These are phyloP conservation scores for Thripadectes ignobilis DNA, from an alignment of 2,797 vertebrate species.

Conservation along the genomic window DNA sequence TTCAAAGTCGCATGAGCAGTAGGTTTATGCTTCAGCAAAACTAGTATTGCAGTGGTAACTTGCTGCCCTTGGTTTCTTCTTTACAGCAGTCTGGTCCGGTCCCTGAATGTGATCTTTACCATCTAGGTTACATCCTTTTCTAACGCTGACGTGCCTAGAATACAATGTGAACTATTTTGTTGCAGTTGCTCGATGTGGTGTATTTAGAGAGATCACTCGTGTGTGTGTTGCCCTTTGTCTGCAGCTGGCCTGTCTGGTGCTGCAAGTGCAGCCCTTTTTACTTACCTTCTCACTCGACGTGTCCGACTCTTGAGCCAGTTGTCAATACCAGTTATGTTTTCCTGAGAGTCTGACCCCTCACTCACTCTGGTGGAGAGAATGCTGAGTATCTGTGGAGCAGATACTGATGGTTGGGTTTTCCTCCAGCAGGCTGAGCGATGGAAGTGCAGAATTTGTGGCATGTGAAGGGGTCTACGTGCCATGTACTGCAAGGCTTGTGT, in stretches of 20 bases:
- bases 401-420: not conserved
- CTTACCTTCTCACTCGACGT: not conserved
- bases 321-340: not conserved
- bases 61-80: not conserved
- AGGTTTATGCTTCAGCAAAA: not conserved
- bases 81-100: not conserved
- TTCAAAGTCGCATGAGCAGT: not conserved
- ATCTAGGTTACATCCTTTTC: not conserved
- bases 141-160: not conserved
- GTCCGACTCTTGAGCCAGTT: not conserved
- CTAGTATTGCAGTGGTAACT: not conserved
- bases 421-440: not conserved
- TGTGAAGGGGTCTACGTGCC: not conserved
- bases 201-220: not conserved
- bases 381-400: not conserved
- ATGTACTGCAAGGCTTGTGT: not conserved
- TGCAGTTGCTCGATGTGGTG: not conserved
- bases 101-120: not conserved
- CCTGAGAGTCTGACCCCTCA: not conserved
- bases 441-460: not conserved
- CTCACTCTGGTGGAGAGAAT: not conserved
- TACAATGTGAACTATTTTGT: not conserved
- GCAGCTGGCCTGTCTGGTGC: not conserved
- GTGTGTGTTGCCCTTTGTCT: not conserved
- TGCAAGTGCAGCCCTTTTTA: not conserved